phyloP scores from a whole-genome alignment of 2,113 vertebrate species.

The Nesoenas mayeri region DNA sequence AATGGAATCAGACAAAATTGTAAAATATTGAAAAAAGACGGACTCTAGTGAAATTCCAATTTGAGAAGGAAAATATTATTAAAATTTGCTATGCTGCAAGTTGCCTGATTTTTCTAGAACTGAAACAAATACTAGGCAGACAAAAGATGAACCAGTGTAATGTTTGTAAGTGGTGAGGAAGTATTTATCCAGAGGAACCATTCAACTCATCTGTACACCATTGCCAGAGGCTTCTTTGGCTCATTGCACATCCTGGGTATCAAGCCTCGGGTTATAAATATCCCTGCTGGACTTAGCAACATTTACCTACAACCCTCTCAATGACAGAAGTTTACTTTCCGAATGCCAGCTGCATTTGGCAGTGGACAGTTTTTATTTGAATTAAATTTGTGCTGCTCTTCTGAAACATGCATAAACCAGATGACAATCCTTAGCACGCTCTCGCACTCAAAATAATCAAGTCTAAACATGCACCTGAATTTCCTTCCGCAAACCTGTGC shows the following conservation, averaged over 20 bases:
- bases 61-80: background rate
- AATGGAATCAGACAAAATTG: background rate
- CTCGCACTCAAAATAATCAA: background rate
- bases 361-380: background rate
- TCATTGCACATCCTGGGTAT: constrained; percentile 13
- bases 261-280: constrained; percentile 41
- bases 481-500: background rate
- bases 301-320: constrained; percentile 23
- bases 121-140: background rate
- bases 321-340: background rate
- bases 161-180: background rate
- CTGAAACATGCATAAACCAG: background rate
- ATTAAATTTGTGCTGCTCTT: background rate
- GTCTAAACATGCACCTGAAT: background rate
- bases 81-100: rapidly evolving
- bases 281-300: constrained; percentile 50
- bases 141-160: background rate
- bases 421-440: rapidly evolving
- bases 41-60: background rate
- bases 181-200: background rate
- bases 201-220: background rate
- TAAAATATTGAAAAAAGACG: background rate
- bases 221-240: background rate
- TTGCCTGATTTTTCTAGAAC: background rate
- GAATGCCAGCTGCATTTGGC: background rate